Conservation (phyloP, 92 coral and sea anemone species). For the Heliopora coerulea region DNA sequence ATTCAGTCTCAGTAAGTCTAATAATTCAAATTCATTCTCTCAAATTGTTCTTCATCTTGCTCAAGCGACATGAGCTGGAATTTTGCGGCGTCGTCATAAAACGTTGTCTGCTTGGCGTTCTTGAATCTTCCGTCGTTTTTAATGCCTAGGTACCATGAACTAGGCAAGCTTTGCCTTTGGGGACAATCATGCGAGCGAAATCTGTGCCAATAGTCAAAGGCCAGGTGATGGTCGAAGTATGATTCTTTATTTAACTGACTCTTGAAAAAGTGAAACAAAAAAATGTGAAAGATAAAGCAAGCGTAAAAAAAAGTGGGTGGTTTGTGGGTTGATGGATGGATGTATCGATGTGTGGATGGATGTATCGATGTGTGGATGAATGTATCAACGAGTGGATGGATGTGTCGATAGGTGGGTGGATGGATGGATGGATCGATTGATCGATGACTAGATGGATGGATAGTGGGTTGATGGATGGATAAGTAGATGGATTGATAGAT, state of each 20-base stretch:
- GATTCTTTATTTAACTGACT: neutral
- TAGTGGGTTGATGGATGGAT: neutral
- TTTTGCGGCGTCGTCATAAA: neutral
- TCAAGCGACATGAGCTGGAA: conserved; percentile 1
- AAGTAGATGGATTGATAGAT: neutral
- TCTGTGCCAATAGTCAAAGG: neutral
- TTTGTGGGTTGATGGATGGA: too few species aligned
- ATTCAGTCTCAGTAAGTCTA: too few species aligned
- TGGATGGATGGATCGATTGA: neutral
- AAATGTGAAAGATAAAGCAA: conserved; percentile 10
- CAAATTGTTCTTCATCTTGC: too few species aligned
- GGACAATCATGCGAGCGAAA: conserved; percentile 2
- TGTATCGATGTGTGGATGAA: too few species aligned
- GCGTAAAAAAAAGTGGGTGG: too few species aligned
- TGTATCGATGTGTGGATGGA: too few species aligned
- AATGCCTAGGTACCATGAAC: neutral
- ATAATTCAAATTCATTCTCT: too few species aligned
- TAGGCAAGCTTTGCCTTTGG: neutral
- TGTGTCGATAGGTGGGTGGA: too few species aligned
- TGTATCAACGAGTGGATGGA: too few species aligned
- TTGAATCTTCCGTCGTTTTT: neutral
- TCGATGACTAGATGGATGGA: neutral
- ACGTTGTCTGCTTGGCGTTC: neutral
- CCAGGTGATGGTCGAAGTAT: neutral
- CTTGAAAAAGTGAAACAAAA: neutral